Percentiles rank a stretch among this genome's conserved stretches.
Evolutionary conservation across 2,888 invertebrate genomes (phyloP).

Genomic region (Morpho helenor): DNA sequence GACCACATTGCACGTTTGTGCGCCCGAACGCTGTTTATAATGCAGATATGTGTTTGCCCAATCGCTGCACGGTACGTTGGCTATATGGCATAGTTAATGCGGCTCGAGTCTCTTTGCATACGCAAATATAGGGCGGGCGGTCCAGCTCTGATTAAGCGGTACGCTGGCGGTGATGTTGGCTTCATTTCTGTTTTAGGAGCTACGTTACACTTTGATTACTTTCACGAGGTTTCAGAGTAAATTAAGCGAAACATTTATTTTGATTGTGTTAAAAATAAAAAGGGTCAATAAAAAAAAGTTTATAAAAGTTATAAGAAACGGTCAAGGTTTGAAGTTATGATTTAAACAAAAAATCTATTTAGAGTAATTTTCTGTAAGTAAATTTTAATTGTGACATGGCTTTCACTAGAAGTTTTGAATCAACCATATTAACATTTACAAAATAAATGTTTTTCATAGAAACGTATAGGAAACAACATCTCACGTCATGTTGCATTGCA

Average conservation of each 20-base stretch:
- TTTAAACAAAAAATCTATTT: no score
- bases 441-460: no score
- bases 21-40: conserved; percentile 77
- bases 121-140: conserved; percentile 78
- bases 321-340: no score
- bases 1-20: conserved; percentile 78
- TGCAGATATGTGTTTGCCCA: conserved; percentile 80
- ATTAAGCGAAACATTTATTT: conserved; percentile 4
- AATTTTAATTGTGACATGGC: no score
- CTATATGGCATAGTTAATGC: conserved; percentile 80
- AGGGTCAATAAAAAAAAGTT: background rate
- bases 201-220: conserved; percentile 59
- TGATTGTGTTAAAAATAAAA: background rate
- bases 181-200: conserved; percentile 62
- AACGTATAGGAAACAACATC: no score
- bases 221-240: conserved; percentile 37
- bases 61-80: conserved; percentile 77
- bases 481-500: no score
- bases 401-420: no score
- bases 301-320: no score
- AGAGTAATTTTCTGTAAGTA: no score
- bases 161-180: conserved; percentile 59
- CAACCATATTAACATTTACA: no score
- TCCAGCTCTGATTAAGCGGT: conserved; percentile 76
- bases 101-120: conserved; percentile 78